Conservation (phyloP, 35 echinoderm and acorn worm genomes). For the Anneissia japonica region DNA sequence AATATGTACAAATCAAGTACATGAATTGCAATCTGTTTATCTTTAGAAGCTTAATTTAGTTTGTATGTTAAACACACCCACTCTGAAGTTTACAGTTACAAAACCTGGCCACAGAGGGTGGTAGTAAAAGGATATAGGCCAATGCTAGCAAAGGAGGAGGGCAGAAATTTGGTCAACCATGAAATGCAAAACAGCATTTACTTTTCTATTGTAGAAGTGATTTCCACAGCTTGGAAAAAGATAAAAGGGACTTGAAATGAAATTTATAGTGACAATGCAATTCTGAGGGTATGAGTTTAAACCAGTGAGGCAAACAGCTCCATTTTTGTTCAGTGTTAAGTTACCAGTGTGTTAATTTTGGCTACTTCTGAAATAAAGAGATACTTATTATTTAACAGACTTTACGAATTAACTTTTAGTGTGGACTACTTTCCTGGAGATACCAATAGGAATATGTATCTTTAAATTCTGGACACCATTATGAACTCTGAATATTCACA, state of each 20-base stretch:
- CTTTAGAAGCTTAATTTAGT: no score
- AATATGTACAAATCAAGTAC: no score
- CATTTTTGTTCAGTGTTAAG: neutral
- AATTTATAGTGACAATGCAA: neutral
- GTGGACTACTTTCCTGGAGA: no score
- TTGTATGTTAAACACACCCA: neutral
- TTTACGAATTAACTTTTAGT: no score
- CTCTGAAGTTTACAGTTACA: neutral
- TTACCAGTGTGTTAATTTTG: no score
- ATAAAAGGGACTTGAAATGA: neutral
- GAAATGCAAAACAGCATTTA: neutral
- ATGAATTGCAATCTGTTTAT: no score
- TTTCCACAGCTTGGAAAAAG: neutral
- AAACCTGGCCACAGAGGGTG: neutral
- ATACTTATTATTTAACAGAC: no score
- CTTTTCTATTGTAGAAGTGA: neutral
- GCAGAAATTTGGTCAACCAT: neutral
- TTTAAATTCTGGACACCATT: no score
- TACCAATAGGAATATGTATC: no score
- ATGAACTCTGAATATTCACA: no score
- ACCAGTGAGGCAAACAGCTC: neutral
- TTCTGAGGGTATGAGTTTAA: neutral
- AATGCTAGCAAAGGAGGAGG: neutral
- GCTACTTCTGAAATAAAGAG: no score
- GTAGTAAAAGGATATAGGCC: neutral